Evolutionary conservation across 2,113 vertebrate species (phyloP), one percentile per base, ranked within the genome.

Genomic region (Oenanthe melanoleuca): DNA sequence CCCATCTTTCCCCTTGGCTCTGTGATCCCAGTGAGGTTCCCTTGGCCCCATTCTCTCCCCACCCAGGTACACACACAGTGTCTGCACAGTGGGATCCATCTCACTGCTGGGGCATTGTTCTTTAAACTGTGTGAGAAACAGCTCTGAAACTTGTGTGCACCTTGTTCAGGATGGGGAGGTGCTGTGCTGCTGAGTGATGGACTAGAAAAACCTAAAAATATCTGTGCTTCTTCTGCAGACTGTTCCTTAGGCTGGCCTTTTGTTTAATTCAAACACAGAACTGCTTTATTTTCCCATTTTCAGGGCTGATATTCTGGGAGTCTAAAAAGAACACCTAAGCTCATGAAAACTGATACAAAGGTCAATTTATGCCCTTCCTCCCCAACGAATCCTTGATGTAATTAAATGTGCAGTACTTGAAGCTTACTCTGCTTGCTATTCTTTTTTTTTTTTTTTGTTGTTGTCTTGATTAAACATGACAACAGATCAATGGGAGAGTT

Each of bases 261-360:
- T 57, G 50, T 63, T 89, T 74, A 49, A 67, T 61, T 86, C 55
- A 80, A 90, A 60, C 33, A 65, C 26, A 73, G 47, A 77, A 66
- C 38, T 37, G n/a, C 31, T 78, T 82, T 70, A 40, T 86, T 88
- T 73, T 28, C 40, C n/a, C 8, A 2, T 52, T 88, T 94, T 67
- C 37, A 67, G 40, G 38, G 80, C n/a, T 92, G 87, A 71, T 20
- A 7, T 86, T 83, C 86, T 53, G 25, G 22, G 61, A 92, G 34
- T 31, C 74, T 80, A 38, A 74, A 95, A 86, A 74, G 91, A 80
- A 89, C 90, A 88, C 60, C 40, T 92, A 83, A 96, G 91, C 93
- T 86, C 82, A 23, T 78, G 93, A 92, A 96, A 96, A 66, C 75
- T 71, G 82, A 96, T 89, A 86, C 86, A 95, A 96, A 93, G 86